These are phyloP conservation scores for Synergus laeviventris DNA, from an alignment of 2,888 invertebrate genomes.

Conservation along the genomic window DNA sequence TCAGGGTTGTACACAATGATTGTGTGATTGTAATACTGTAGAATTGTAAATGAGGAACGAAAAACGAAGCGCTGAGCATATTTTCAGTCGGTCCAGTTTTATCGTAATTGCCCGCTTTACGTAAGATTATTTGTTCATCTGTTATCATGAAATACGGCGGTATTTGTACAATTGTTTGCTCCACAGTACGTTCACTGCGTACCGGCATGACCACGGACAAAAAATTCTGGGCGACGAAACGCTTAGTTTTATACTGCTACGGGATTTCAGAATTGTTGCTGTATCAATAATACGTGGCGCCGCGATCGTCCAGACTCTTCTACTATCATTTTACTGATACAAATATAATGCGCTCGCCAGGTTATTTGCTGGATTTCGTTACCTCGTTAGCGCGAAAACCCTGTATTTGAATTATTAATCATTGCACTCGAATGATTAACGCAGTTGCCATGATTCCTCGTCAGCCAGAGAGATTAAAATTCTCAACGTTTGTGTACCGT, in stretches of 20 bases:
- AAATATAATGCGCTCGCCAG: not conserved
- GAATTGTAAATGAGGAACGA: conserved; percentile 30
- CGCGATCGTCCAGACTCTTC: not conserved
- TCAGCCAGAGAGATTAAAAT: conserved; percentile 30
- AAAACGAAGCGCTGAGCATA: conserved; percentile 49
- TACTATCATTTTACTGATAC: not conserved
- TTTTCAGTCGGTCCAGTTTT: conserved; percentile 68
- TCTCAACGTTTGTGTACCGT: conserved; percentile 26
- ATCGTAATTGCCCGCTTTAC: conserved; percentile 74
- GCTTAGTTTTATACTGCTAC: not conserved
- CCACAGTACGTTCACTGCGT: conserved; percentile 55
- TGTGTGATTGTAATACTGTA: not conserved
- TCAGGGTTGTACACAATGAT: conserved; percentile 8
- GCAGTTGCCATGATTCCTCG: conserved; percentile 29
- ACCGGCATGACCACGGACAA: conserved; percentile 70
- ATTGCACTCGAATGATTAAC: conserved; percentile 38
- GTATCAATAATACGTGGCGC: conserved; percentile 20
- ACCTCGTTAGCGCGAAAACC: not conserved
- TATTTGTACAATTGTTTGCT: conserved; percentile 76
- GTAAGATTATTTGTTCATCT: conserved; percentile 75
- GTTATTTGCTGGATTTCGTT: conserved; percentile 10
- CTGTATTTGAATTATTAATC: conserved; percentile 42
- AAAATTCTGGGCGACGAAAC: conserved; percentile 56
- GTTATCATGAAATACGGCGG: conserved; percentile 75
- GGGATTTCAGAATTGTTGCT: conserved; percentile 17